Conservation (phyloP, 2,797 vertebrate species). For the Vespertilio murinus region DNA sequence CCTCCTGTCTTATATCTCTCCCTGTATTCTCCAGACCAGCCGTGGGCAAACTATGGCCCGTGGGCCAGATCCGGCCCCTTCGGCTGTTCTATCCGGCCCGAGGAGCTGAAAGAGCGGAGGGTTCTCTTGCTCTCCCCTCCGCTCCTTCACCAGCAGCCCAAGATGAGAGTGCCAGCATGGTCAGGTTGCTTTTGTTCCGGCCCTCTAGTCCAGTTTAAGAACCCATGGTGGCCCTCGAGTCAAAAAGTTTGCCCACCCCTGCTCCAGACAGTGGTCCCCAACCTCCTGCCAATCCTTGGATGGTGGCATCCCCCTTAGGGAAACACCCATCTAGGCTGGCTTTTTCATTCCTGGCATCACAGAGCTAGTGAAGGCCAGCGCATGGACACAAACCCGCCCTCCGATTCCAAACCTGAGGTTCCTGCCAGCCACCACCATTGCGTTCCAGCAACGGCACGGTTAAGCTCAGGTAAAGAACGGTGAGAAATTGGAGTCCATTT, state of each 20-base stretch:
- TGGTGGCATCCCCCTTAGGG: background rate
- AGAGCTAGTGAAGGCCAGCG: background rate
- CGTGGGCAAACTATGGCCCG: too few relatives aligned
- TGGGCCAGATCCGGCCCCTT: too few relatives aligned
- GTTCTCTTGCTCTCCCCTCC: too few relatives aligned
- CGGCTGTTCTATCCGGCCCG: too few relatives aligned
- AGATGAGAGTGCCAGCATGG: too few relatives aligned
- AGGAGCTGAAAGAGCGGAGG: too few relatives aligned
- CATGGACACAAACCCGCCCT: background rate
- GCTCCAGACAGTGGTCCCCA: background rate
- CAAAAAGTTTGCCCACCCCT: too few relatives aligned
- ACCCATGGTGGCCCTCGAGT: too few relatives aligned
- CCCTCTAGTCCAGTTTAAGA: too few relatives aligned
- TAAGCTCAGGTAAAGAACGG: background rate
- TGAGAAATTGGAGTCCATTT: background rate
- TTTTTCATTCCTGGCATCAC: background rate
- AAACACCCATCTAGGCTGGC: background rate
- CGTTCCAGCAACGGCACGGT: background rate
- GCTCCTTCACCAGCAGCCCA: too few relatives aligned
- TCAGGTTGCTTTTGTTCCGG: too few relatives aligned
- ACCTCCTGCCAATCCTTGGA: background rate
- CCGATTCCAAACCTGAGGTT: background rate
- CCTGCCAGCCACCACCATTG: background rate
- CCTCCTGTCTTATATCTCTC: background rate
- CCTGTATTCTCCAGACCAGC: background rate